Evolutionary conservation across 1,140 invertebrate species (phyloP).

Genomic region (Dendrolimus punctatus): DNA sequence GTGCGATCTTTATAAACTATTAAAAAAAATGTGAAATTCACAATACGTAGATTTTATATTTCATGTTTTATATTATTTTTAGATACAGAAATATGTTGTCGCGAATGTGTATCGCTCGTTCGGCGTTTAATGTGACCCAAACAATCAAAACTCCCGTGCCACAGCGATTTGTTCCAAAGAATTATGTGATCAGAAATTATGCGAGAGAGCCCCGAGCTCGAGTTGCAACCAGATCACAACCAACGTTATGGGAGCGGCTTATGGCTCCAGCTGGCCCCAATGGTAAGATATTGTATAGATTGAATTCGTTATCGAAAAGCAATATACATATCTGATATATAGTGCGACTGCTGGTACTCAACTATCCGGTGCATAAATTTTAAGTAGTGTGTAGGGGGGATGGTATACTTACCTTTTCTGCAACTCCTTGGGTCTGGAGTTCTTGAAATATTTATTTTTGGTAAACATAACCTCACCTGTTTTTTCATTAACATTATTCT

Average conservation of each 20-base stretch:
- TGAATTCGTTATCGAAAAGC: not conserved
- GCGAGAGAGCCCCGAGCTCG: constrained; percentile 55
- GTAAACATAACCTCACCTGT: too few relatives aligned
- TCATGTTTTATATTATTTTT: constrained; percentile 4
- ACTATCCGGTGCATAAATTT: too few relatives aligned
- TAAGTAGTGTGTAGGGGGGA: too few relatives aligned
- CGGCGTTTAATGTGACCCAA: constrained; percentile 42
- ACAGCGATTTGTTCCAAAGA: constrained; percentile 52
- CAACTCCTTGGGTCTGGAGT: too few relatives aligned
- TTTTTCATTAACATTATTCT: too few relatives aligned
- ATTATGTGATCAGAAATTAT: constrained; percentile 59
- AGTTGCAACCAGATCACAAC: constrained; percentile 37
- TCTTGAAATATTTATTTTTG: too few relatives aligned
- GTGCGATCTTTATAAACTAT: too few relatives aligned
- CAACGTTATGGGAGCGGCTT: constrained; percentile 56
- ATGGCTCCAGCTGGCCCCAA: constrained; percentile 69
- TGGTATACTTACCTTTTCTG: too few relatives aligned
- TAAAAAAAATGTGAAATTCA: too few relatives aligned
- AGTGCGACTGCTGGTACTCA: too few relatives aligned
- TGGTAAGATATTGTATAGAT: constrained; percentile 32
- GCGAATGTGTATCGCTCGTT: constrained; percentile 53
- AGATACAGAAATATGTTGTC: constrained; percentile 58
- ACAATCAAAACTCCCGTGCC: constrained; percentile 48
- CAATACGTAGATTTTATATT: not conserved
- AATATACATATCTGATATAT: not conserved